Percentiles rank a stretch among this genome's conserved stretches.
phyloP scores from a whole-genome alignment of 2,113 vertebrate species.

The Neoarius graeffei region DNA sequence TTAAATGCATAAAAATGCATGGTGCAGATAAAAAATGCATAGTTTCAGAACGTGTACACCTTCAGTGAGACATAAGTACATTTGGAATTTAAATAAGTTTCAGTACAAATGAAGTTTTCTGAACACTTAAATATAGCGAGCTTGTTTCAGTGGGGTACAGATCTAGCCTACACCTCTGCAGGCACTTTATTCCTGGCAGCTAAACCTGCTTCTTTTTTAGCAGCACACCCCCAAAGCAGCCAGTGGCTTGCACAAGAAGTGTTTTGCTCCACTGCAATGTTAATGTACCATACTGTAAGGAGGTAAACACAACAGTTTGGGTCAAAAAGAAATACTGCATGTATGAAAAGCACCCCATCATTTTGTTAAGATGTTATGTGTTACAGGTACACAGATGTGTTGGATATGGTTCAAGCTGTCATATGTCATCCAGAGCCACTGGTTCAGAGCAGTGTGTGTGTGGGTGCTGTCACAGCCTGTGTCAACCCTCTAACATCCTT shows the following conservation, averaged over 20 bases:
- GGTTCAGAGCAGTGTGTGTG: constrained; percentile 77
- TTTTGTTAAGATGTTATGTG: constrained; percentile 4
- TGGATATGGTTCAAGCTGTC: constrained; percentile 89
- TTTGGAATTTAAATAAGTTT: not conserved
- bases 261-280: not conserved
- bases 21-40: not conserved
- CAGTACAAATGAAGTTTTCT: not conserved
- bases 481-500: constrained; percentile 88
- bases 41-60: too few species aligned
- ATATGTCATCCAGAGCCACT: constrained; percentile 85
- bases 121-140: not conserved
- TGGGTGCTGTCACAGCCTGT: constrained; percentile 85
- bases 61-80: not conserved
- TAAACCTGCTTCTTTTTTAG: constrained; percentile 21
- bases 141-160: not conserved
- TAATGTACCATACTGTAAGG: not conserved
- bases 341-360: not conserved
- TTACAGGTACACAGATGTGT: constrained; percentile 85
- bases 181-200: constrained; percentile 9
- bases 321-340: not conserved
- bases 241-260: not conserved
- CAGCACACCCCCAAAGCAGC: not conserved
- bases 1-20: not conserved
- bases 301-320: not conserved
- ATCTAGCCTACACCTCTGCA: constrained; percentile 5